Evolutionary conservation across 2,888 invertebrate species (phyloP).

Genomic region (Bibio marci): DNA sequence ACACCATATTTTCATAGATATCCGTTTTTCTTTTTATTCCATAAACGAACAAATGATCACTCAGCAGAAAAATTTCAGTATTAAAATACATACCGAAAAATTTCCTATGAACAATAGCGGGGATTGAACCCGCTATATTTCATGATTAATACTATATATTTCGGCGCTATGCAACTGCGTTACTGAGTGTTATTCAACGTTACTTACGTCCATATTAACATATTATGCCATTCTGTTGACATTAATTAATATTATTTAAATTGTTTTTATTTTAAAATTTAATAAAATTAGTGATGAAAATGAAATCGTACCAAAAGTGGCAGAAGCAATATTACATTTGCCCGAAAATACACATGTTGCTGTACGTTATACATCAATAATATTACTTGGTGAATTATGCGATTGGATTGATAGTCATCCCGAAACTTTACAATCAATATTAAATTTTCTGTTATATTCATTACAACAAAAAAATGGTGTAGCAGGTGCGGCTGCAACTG

Average conservation of each 20-base stretch:
- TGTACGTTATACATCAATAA: conserved; percentile 74
- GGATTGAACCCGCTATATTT: too few species aligned
- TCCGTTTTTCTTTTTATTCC: too few species aligned
- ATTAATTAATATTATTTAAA: not conserved
- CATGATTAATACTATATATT: too few species aligned
- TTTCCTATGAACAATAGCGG: too few species aligned
- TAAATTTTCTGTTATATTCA: conserved; percentile 61
- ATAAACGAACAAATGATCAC: too few species aligned
- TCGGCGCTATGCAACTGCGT: too few species aligned
- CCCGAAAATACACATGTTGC: conserved; percentile 71
- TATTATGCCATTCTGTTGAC: too few species aligned
- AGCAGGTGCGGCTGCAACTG: conserved; percentile 63
- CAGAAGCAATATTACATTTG: conserved; percentile 75
- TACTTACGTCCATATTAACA: too few species aligned
- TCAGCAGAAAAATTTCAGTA: too few species aligned
- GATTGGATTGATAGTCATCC: conserved; percentile 91
- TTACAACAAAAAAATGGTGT: conserved; percentile 51
- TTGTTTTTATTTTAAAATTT: conserved; percentile 7
- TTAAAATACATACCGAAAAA: too few species aligned
- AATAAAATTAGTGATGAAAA: conserved; percentile 55
- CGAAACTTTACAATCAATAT: conserved; percentile 58
- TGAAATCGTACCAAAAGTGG: conserved; percentile 82
- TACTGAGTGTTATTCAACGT: too few species aligned
- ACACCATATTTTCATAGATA: too few species aligned
- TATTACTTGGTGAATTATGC: conserved; percentile 75